These are phyloP conservation scores for Phenganax subtilis DNA, from an alignment of 92 coral and sea anemone species.

Conservation along the genomic window DNA sequence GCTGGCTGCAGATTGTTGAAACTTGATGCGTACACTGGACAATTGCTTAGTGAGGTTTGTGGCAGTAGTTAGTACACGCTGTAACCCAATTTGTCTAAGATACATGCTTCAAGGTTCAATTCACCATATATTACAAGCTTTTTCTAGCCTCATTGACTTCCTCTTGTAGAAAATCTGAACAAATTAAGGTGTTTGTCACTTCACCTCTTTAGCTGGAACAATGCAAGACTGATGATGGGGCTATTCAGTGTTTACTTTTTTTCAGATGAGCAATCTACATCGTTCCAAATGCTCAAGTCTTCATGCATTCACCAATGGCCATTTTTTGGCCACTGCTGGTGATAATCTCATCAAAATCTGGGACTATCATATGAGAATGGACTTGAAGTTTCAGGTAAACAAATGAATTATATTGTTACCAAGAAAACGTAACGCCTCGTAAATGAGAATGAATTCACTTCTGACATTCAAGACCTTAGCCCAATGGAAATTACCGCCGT, in stretches of 20 bases:
- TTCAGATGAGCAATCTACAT: constrained; percentile 79
- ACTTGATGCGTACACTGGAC: constrained; percentile 76
- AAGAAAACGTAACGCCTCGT: neutral
- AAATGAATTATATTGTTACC: neutral
- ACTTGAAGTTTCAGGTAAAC: constrained; percentile 89
- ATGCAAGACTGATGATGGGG: no score
- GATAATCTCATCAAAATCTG: constrained; percentile 84
- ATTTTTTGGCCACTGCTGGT: constrained; percentile 87
- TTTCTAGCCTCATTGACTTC: no score
- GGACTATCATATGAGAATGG: constrained; percentile 98
- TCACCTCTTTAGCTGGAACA: no score
- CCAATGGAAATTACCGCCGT: no score
- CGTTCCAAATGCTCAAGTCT: constrained; percentile 68
- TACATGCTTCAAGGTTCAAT: no score
- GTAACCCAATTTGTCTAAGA: no score
- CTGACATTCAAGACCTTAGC: no score
- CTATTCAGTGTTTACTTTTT: neutral
- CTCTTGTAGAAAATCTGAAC: no score
- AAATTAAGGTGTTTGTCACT: no score
- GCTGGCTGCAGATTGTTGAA: constrained; percentile 63
- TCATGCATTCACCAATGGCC: constrained; percentile 60
- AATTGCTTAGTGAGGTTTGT: constrained; percentile 79
- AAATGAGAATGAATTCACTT: neutral
- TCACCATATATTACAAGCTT: no score
- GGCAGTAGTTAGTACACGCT: no score